Evolutionary conservation across 2,113 vertebrate species (phyloP).

Genomic region (Cepphus grylle): DNA sequence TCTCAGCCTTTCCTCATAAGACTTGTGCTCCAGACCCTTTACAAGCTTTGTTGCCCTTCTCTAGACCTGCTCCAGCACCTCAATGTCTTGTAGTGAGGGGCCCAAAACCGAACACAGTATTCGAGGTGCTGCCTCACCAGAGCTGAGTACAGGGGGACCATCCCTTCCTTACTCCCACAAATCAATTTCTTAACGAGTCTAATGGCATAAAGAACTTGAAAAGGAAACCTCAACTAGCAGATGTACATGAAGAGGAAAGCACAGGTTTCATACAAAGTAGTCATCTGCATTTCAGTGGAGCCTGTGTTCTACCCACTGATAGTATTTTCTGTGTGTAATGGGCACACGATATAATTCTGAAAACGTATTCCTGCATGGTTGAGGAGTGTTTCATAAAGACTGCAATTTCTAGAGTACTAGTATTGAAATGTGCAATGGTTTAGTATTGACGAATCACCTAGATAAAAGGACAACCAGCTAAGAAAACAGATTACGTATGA

Average conservation of each 20-base stretch:
- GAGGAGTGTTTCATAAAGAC: not conserved
- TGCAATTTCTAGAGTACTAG: not conserved
- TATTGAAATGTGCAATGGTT: not conserved
- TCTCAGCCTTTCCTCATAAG: not conserved
- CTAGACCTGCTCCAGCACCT: rapidly evolving
- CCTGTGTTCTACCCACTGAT: not conserved
- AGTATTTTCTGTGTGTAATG: not conserved
- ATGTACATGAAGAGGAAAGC: not conserved
- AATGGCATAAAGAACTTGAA: not conserved
- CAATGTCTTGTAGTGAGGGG: not conserved
- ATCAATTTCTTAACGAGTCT: not conserved
- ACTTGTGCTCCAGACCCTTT: not conserved
- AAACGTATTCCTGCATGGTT: not conserved
- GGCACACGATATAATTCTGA: not conserved
- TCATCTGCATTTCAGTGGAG: not conserved
- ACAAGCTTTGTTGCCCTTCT: not conserved
- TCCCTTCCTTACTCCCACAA: not conserved
- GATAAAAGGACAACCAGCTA: not conserved
- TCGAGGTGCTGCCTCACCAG: rapidly evolving
- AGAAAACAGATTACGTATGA: not conserved
- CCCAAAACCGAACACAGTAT: not conserved
- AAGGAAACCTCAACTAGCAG: not conserved
- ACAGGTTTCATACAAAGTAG: not conserved
- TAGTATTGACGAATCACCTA: not conserved
- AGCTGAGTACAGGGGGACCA: rapidly evolving